Conservation (phyloP, 35 echinoderm and acorn worm genomes). For the Apostichopus californicus region DNA sequence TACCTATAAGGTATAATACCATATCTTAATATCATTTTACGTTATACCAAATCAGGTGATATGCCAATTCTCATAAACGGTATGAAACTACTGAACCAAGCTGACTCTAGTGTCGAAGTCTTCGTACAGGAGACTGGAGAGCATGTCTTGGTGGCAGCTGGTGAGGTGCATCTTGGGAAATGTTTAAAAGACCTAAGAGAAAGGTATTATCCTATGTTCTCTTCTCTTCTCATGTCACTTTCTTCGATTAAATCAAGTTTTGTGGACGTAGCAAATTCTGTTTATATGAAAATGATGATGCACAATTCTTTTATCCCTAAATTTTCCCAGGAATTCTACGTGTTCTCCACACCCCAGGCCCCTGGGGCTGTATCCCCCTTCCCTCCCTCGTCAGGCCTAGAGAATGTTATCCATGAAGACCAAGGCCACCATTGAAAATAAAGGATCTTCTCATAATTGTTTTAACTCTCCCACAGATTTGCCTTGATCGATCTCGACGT, state of each 20-base stretch:
- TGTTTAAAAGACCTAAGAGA: conserved; percentile 94
- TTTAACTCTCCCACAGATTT: conserved; percentile 73
- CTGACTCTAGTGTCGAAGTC: conserved; percentile 92
- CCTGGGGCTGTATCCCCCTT: too few relatives aligned
- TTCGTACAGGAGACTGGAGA: conserved; percentile 94
- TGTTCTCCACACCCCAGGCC: too few relatives aligned
- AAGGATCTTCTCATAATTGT: neutral
- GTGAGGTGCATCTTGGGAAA: conserved; percentile 92
- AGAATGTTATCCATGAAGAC: too few relatives aligned
- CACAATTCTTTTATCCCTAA: too few relatives aligned
- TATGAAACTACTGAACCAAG: conserved; percentile 90
- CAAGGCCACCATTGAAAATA: too few relatives aligned
- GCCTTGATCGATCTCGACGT: conserved; percentile 92
- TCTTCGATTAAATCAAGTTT: too few relatives aligned
- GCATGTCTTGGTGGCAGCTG: conserved; percentile 93
- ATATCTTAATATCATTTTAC: too few relatives aligned
- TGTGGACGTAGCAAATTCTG: too few relatives aligned
- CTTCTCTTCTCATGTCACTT: neutral
- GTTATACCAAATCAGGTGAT: conserved; percentile 58
- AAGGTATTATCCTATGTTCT: conserved; percentile 57
- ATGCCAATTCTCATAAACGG: conserved; percentile 87
- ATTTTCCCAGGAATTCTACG: too few relatives aligned
- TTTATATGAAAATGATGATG: too few relatives aligned
- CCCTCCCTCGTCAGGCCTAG: too few relatives aligned
- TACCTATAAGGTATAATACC: too few relatives aligned